Evolutionary conservation across 2,888 invertebrate species (phyloP).

Genomic region (Disparrhopalites patrizii): DNA sequence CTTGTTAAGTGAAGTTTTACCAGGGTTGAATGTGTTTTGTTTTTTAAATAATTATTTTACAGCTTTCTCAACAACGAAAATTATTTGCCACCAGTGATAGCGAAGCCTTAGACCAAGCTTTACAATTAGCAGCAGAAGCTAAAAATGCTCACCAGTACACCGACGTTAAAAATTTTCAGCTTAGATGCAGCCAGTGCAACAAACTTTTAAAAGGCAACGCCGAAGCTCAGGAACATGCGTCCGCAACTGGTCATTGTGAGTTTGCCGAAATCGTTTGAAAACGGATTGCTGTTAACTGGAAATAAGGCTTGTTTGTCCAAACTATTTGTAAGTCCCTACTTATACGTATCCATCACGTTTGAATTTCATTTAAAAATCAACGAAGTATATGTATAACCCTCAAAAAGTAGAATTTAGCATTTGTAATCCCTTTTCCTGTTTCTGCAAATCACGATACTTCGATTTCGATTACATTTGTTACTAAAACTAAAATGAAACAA

Average conservation of each 20-base stretch:
- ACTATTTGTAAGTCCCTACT: no score
- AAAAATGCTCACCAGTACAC: conserved; percentile 86
- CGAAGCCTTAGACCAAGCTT: conserved; percentile 70
- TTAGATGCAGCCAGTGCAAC: conserved; percentile 79
- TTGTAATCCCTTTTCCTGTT: no score
- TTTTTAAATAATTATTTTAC: neutral
- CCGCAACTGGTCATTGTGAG: conserved; percentile 68
- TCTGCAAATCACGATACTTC: no score
- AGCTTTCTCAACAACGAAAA: conserved; percentile 69
- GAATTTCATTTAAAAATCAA: no score
- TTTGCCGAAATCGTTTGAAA: conserved; percentile 52
- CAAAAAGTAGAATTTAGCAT: no score
- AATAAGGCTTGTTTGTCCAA: no score
- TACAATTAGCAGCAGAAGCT: conserved; percentile 80
- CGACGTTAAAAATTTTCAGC: conserved; percentile 78
- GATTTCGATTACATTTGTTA: no score
- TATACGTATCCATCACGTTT: no score
- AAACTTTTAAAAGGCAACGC: conserved; percentile 70
- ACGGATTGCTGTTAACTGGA: neutral
- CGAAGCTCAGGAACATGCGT: conserved; percentile 81
- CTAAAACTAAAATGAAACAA: no score
- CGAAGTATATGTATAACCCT: no score
- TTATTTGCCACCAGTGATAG: conserved; percentile 74
- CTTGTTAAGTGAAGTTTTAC: no score
- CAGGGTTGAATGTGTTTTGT: no score